These are phyloP conservation scores for Zhuqinia jingwanae DNA, from an alignment of 2,888 invertebrate species.

Conservation along the genomic window DNA sequence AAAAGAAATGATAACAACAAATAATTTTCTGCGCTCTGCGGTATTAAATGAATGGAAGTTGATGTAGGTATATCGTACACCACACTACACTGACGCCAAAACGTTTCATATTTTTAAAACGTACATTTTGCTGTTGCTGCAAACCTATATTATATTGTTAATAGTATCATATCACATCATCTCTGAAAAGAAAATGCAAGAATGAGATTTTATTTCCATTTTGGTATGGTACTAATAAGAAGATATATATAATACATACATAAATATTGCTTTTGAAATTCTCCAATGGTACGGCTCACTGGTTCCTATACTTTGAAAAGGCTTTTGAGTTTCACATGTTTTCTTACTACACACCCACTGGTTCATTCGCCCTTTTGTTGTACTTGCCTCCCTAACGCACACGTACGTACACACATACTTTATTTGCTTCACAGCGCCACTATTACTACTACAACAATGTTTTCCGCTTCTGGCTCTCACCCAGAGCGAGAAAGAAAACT, in stretches of 20 bases:
- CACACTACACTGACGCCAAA: too few species aligned
- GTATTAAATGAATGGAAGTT: too few species aligned
- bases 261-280: constrained; percentile 35
- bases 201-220: neutral
- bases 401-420: neutral
- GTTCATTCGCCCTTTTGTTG: constrained; percentile 52
- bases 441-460: constrained; percentile 16
- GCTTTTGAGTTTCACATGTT: constrained; percentile 28
- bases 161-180: constrained; percentile 14
- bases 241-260: neutral
- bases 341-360: neutral
- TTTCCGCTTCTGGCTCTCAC: constrained; percentile 56
- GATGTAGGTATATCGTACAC: too few species aligned
- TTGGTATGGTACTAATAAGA: neutral
- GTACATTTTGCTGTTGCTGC: too few species aligned
- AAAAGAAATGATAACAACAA: too few species aligned
- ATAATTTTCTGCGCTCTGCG: too few species aligned
- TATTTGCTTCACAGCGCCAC: neutral
- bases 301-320: constrained; percentile 36
- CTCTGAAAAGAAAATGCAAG: neutral
- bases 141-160: too few species aligned
- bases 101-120: too few species aligned
- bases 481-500: constrained; percentile 58
- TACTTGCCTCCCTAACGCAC: too few species aligned
- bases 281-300: constrained; percentile 62